Conservation (phyloP, 2,888 invertebrate species). For the Leptogaster cylindrica region DNA sequence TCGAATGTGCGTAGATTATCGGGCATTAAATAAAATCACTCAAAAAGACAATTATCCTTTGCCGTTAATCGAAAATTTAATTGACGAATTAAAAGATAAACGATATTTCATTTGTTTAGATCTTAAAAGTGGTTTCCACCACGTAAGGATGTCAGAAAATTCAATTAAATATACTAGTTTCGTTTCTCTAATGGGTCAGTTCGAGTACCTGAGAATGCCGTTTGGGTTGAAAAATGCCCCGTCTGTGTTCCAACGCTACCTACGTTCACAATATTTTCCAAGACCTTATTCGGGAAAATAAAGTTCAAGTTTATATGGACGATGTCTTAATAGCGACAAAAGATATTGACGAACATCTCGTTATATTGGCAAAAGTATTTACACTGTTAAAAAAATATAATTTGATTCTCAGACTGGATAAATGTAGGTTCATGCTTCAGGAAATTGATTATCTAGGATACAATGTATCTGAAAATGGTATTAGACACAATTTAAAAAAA, state of each 20-base stretch:
- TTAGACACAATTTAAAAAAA: slow-evolving; percentile 13
- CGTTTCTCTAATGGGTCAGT: slow-evolving; percentile 50
- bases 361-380: slow-evolving; percentile 43
- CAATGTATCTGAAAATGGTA: not conserved
- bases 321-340: slow-evolving; percentile 49
- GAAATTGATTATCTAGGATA: slow-evolving; percentile 41
- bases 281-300: slow-evolving; percentile 40
- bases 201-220: slow-evolving; percentile 50
- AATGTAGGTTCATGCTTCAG: slow-evolving; percentile 41
- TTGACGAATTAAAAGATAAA: slow-evolving; percentile 46
- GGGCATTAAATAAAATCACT: slow-evolving; percentile 46
- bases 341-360: slow-evolving; percentile 46
- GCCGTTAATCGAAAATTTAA: slow-evolving; percentile 48
- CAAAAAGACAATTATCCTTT: slow-evolving; percentile 47
- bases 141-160: slow-evolving; percentile 45
- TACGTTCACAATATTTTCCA: slow-evolving; percentile 42
- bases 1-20: slow-evolving; percentile 44
- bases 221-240: slow-evolving; percentile 51
- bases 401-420: slow-evolving; percentile 33
- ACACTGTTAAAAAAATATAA: slow-evolving; percentile 14
- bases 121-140: slow-evolving; percentile 49
- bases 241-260: slow-evolving; percentile 47
- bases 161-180: slow-evolving; percentile 49
- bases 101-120: slow-evolving; percentile 48
- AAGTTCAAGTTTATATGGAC: slow-evolving; percentile 49